phyloP scores from a whole-genome alignment of 2,888 invertebrate species.

The Zootermopsis nevadensis region DNA sequence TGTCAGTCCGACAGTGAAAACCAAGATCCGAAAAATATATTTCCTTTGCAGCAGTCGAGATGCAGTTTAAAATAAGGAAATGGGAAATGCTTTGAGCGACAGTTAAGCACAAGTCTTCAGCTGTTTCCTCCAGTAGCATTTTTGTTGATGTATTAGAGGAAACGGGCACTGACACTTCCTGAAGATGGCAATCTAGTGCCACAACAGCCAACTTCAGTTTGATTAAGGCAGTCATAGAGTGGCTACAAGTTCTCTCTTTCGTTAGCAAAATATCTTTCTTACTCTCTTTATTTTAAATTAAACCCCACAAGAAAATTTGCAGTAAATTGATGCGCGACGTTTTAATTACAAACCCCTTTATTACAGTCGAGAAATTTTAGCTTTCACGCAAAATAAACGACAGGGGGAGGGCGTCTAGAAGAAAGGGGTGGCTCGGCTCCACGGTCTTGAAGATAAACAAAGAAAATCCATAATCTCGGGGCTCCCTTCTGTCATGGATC shows the following conservation, averaged over 20 bases:
- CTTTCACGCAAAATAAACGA: neutral
- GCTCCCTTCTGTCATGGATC: neutral
- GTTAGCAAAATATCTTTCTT: neutral
- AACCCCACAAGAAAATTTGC: neutral
- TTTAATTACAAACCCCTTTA: constrained; percentile 8
- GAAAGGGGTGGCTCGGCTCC: neutral
- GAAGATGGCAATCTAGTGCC: neutral
- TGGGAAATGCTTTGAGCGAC: constrained; percentile 6
- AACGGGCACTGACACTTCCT: constrained; percentile 1
- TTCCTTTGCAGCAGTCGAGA: neutral
- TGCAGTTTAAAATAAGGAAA: neutral
- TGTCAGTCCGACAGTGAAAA: no score
- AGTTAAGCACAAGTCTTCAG: neutral
- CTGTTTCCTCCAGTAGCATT: constrained; percentile 11
- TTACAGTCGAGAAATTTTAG: constrained; percentile 11
- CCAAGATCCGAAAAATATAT: neutral
- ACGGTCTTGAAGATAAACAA: neutral
- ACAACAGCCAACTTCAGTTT: neutral
- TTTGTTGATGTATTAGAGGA: neutral
- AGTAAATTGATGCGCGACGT: constrained; percentile 5
- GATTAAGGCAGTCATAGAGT: neutral
- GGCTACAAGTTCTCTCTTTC: neutral
- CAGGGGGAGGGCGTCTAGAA: neutral
- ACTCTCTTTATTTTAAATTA: neutral
- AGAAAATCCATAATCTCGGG: neutral